Evolutionary conservation across 2,113 vertebrate species (phyloP).

Genomic region (Prunella himalayana): DNA sequence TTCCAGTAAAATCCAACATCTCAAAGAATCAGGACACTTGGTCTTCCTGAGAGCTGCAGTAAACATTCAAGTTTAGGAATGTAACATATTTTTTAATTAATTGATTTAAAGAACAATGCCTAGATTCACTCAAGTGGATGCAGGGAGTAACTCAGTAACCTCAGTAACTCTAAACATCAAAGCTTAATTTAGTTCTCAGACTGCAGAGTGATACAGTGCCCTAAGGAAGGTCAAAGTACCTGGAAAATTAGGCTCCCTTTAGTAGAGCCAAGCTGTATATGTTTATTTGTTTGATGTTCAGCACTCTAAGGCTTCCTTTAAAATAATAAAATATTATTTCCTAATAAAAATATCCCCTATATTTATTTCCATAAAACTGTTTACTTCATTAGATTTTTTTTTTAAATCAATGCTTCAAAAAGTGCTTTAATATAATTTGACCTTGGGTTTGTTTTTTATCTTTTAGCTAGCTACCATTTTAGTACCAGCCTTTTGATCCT

Average conservation of each 20-base stretch:
- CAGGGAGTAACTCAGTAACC: too few species aligned
- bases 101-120: background rate
- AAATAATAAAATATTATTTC: background rate
- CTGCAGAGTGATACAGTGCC: background rate
- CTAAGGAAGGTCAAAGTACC: background rate
- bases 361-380: background rate
- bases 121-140: background rate
- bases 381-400: background rate
- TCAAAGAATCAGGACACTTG: background rate
- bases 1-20: background rate
- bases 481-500: background rate
- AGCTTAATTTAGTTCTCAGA: background rate
- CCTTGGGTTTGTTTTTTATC: rapidly evolving
- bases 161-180: background rate
- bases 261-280: background rate
- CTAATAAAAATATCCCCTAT: background rate
- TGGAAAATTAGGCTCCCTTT: background rate
- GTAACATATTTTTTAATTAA: background rate
- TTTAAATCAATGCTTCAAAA: background rate
- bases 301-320: background rate
- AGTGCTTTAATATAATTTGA: background rate
- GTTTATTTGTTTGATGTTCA: background rate
- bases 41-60: background rate
- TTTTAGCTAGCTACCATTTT: background rate
- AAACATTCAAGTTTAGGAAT: background rate